Conservation (phyloP, 2,888 invertebrate genomes). For the Rhamnusium bicolor region DNA sequence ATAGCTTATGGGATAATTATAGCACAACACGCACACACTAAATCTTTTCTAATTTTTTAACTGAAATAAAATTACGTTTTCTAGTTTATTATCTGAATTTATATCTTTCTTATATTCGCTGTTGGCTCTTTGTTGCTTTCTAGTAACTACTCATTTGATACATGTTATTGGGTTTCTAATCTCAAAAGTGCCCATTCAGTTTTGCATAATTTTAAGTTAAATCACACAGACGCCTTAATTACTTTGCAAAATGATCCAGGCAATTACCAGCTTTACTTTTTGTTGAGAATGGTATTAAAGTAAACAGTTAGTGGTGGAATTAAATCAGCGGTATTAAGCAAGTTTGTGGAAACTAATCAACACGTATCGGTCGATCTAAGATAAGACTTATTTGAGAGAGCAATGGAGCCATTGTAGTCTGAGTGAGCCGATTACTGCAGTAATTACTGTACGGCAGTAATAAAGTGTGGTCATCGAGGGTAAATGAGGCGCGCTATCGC, state of each 20-base stretch:
- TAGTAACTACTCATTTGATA: too few relatives aligned
- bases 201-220: not conserved
- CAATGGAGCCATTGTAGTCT: constrained; percentile 52
- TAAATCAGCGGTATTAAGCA: constrained; percentile 35
- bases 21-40: too few relatives aligned
- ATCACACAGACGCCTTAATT: not conserved
- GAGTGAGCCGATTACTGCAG: constrained; percentile 66
- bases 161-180: not conserved
- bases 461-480: constrained; percentile 68
- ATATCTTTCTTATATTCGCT: too few relatives aligned
- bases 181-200: not conserved
- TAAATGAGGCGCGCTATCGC: constrained; percentile 68
- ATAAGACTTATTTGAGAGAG: constrained; percentile 49
- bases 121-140: too few relatives aligned
- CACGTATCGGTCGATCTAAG: constrained; percentile 51
- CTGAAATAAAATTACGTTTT: too few relatives aligned
- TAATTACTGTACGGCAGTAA: constrained; percentile 68
- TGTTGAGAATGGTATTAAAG: constrained; percentile 12
- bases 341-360: constrained; percentile 48
- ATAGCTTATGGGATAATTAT: too few relatives aligned
- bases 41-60: too few relatives aligned
- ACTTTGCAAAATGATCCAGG: constrained; percentile 14
- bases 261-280: constrained; percentile 29
- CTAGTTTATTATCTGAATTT: too few relatives aligned
- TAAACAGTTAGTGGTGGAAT: constrained; percentile 31